Conservation (phyloP, 2,797 vertebrate genomes). For the Poecilia wingei region DNA sequence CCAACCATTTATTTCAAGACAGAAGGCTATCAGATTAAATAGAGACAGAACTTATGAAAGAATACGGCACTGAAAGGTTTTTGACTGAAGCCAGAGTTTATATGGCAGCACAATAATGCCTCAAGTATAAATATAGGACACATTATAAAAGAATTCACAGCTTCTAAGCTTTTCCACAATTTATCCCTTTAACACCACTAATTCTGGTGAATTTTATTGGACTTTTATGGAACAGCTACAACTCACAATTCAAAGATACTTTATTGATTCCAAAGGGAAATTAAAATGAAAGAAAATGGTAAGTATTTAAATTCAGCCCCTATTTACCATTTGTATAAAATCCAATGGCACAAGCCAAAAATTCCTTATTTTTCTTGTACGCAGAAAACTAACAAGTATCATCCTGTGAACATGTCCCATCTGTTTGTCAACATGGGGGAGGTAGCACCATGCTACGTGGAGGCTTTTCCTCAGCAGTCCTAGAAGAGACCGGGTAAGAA, state of each 20-base stretch:
- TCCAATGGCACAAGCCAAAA: neutral
- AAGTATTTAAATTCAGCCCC: neutral
- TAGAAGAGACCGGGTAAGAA: neutral
- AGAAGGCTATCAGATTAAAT: neutral
- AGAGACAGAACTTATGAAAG: constrained; percentile 1
- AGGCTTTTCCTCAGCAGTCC: neutral
- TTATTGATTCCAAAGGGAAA: neutral
- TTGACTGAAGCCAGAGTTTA: neutral
- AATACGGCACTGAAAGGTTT: neutral
- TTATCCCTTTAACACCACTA: neutral
- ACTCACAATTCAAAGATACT: no score
- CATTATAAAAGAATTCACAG: neutral
- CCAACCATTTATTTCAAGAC: constrained; percentile 10
- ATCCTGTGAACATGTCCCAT: neutral
- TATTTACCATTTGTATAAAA: neutral
- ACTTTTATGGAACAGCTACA: neutral
- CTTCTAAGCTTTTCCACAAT: neutral
- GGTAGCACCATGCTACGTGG: neutral
- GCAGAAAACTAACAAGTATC: neutral
- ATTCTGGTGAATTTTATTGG: neutral
- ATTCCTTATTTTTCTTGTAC: neutral
- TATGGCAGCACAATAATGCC: neutral
- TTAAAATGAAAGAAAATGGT: neutral
- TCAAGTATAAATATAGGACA: neutral
- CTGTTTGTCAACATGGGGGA: neutral